phyloP scores from a whole-genome alignment of 2,888 invertebrate genomes.

The Ochropleura leucogaster region DNA sequence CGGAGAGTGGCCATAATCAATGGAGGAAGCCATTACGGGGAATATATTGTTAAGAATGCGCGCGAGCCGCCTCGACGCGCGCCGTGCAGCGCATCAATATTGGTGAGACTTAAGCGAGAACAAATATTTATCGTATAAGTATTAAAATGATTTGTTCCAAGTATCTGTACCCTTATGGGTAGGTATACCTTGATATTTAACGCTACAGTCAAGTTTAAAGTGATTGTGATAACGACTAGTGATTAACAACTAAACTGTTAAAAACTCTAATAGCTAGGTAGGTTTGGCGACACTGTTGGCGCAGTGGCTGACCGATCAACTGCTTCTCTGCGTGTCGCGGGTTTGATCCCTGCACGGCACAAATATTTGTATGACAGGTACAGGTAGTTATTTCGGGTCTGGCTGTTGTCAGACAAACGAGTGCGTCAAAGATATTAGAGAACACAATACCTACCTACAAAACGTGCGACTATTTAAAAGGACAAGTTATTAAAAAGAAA shows the following conservation, averaged over 20 bases:
- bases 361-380: no score
- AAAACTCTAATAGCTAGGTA: background rate
- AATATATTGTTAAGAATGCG: slow-evolving; percentile 53
- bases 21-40: slow-evolving; percentile 65
- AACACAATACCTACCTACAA: background rate
- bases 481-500: background rate
- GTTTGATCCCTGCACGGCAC: no score
- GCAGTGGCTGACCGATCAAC: no score
- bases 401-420: no score
- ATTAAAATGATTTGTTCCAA: slow-evolving; percentile 16
- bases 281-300: background rate
- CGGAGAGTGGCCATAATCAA: slow-evolving; percentile 57
- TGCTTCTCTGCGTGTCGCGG: no score
- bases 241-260: background rate
- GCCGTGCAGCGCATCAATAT: slow-evolving; percentile 43
- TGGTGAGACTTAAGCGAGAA: slow-evolving; percentile 23
- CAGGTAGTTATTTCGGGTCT: no score
- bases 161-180: background rate
- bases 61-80: slow-evolving; percentile 14
- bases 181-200: background rate
- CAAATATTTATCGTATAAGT: slow-evolving; percentile 31
- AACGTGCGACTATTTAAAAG: background rate
- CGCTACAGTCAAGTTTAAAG: background rate
- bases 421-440: background rate
- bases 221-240: background rate